Conservation (phyloP, 2,888 invertebrate species). For the Lepidocyrtinus sp. region DNA sequence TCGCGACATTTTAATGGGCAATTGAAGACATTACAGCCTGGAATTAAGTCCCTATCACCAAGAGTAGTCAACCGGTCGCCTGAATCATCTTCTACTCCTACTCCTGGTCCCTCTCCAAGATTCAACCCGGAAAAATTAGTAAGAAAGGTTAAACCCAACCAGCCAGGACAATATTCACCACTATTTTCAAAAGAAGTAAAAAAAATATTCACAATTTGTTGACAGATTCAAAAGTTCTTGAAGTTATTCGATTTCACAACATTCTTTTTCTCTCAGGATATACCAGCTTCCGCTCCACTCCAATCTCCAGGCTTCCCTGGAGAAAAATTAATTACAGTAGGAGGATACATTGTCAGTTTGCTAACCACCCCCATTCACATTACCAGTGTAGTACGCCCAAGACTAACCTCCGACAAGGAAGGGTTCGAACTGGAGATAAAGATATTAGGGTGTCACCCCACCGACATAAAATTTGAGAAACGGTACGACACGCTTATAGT, state of each 20-base stretch:
- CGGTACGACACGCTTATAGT: conserved; percentile 47
- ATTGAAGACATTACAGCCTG: conserved; percentile 30
- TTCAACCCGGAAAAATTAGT: neutral
- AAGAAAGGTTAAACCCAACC: neutral
- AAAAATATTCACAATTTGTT: neutral
- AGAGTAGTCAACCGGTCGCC: too few species aligned
- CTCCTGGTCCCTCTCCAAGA: too few species aligned
- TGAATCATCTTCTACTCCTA: too few species aligned
- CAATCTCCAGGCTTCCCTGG: conserved; percentile 15
- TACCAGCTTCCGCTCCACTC: neutral
- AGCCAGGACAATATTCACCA: neutral
- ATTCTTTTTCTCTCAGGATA: neutral
- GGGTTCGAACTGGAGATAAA: conserved; percentile 46
- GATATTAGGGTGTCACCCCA: conserved; percentile 33
- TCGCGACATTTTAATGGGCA: neutral
- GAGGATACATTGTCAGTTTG: conserved; percentile 48
- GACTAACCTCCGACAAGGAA: conserved; percentile 27
- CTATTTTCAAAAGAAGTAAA: too few species aligned
- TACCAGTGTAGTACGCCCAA: conserved; percentile 22
- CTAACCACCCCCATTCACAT: conserved; percentile 17
- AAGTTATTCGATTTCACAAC: neutral
- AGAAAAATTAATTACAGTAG: conserved; percentile 46
- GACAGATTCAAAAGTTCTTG: neutral
- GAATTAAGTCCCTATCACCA: conserved; percentile 17
- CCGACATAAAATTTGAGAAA: conserved; percentile 39